A percentile compares a stretch with the other conserved stretches of the same genome.
phyloP scores from a whole-genome alignment of 2,888 invertebrate genomes.

The Ormyrus labotus region DNA sequence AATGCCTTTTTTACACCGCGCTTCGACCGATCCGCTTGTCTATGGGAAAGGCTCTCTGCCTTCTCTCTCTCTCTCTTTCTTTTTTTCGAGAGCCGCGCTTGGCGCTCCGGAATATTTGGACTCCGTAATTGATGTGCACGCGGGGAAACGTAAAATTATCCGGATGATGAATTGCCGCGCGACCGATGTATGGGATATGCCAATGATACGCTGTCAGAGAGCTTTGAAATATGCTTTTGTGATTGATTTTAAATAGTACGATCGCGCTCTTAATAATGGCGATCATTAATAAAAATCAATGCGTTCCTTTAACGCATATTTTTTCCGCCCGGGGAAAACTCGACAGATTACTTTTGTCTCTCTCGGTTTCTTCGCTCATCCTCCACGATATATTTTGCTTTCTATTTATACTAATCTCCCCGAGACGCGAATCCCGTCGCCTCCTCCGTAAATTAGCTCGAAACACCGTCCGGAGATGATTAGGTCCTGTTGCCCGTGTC shows the following conservation, averaged over 20 bases:
- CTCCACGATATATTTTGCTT: too few species aligned
- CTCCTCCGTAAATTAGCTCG: constrained; percentile 51
- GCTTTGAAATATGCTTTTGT: constrained; percentile 49
- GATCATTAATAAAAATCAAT: constrained; percentile 52
- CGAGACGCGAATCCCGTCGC: constrained; percentile 1
- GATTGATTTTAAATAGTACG: constrained; percentile 55
- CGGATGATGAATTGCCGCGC: constrained; percentile 52
- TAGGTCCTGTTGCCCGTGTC: constrained; percentile 60
- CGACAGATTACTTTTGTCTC: background rate
- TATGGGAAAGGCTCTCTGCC: constrained; percentile 26
- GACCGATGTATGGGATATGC: constrained; percentile 41
- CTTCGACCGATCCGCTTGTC: background rate
- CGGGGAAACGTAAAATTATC: constrained; percentile 52
- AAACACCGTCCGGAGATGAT: constrained; percentile 59
- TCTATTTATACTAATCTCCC: background rate
- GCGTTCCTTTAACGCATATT: constrained; percentile 17
- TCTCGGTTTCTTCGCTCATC: background rate
- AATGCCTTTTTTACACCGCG: constrained; percentile 6
- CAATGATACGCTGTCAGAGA: constrained; percentile 55
- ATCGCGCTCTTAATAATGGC: constrained; percentile 36
- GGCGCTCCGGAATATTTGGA: constrained; percentile 47
- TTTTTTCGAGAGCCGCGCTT: background rate
- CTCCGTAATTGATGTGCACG: constrained; percentile 51
- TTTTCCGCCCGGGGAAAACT: background rate
- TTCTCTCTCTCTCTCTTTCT: background rate